Evolutionary conservation across 1,140 invertebrate genomes (phyloP).

Genomic region (Probaryconus sp.): DNA sequence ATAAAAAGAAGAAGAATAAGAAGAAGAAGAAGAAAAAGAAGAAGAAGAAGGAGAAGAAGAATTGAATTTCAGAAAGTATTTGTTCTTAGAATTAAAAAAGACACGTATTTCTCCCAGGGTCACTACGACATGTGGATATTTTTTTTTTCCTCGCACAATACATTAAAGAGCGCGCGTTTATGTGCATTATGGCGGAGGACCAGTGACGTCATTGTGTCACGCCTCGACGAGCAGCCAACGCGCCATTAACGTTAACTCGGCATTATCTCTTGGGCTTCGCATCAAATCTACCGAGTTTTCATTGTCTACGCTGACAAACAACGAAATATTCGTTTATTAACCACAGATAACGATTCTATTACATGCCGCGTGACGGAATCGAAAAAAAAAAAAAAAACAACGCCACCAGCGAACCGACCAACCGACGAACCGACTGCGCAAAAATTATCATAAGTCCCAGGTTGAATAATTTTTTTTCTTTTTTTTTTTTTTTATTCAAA

Average conservation of each 20-base stretch:
- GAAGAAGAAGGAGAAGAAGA: no score
- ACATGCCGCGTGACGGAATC: slow-evolving; percentile 4
- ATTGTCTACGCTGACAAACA: slow-evolving; percentile 55
- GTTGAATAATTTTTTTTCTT: no score
- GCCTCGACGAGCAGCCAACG: slow-evolving; percentile 69
- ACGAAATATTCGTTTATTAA: slow-evolving; percentile 55
- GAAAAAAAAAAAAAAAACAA: no score
- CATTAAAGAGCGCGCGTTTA: slow-evolving; percentile 24
- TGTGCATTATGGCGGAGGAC: slow-evolving; percentile 63
- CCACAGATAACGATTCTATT: slow-evolving; percentile 60
- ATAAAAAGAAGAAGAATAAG: no score
- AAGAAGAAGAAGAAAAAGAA: no score
- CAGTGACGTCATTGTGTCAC: slow-evolving; percentile 77
- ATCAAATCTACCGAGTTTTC: slow-evolving; percentile 47
- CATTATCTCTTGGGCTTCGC: slow-evolving; percentile 61
- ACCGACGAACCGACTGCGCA: no score
- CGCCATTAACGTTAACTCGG: slow-evolving; percentile 72
- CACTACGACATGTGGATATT: no score
- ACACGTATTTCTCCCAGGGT: no score
- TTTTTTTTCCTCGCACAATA: slow-evolving; percentile 8
- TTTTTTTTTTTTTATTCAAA: no score
- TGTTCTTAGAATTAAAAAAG: no score
- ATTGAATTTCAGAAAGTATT: neutral
- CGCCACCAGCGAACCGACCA: no score
- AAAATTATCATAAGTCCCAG: no score